Evolutionary conservation across 2,113 vertebrate species (phyloP), one percentile per base, ranked within the genome.

Genomic region (Petromus typicus): DNA sequence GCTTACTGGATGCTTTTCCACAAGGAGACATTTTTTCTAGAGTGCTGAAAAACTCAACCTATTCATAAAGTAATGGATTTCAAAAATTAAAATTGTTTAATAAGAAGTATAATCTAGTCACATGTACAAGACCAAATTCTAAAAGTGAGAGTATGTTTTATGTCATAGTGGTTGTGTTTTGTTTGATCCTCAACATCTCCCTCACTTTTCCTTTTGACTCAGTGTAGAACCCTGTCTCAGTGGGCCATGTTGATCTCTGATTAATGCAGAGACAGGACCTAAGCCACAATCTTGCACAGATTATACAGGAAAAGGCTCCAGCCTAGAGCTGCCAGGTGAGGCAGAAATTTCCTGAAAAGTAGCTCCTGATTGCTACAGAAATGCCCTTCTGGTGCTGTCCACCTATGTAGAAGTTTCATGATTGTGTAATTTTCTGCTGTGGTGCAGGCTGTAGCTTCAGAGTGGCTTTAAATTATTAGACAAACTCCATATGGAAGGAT

Each of bases 1-100:
- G 43, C 43, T 95, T 95, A 32, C 80, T 86, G 54, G 63, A 69
- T 89, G 34, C 25, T 73, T 61, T 71, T 7, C 43, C 40, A 22
- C 61, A 63, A 80, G 30, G 23, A 86, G 54, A 91, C 56, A 34
- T n/a, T 61, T 34, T 88, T 91, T 81, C 40, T 67, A 78, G 66
- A 90, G 32, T 71, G 32, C 43, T 56, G 81, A 93, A 88, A 56
- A 75, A 51, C 63, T n/a, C 56, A 80, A 61, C 2, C 6, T 34
- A 56, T 59, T 78, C 64, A 89, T 91, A 91, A 78, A 91, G 14
- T 40, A 81, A 86, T 25, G 25, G 4, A 81, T 86, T 91, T 91
- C 32, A 86, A 93, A 90, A 90, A 63, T 63, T 43, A 90, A 76
- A 84, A 90, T 11, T 48, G 7, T 22, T 12, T 57, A 57, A 17